phyloP scores from a whole-genome alignment of 2,797 vertebrate genomes.

The Arrhamphus sclerolepis region DNA sequence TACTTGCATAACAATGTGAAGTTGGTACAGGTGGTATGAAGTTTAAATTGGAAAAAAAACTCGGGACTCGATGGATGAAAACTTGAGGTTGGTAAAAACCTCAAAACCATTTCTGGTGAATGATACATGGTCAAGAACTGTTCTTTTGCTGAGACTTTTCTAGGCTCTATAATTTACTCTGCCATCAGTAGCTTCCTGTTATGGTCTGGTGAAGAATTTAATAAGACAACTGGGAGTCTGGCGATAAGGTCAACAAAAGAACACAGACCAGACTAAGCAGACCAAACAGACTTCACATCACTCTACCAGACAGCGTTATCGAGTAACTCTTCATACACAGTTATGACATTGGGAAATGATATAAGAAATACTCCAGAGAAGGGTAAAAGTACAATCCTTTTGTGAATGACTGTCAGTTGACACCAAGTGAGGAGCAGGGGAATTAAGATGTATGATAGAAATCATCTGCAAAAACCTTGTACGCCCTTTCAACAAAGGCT shows the following conservation, averaged over 20 bases:
- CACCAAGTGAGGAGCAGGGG: slow-evolving; percentile 1
- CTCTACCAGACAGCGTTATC: slow-evolving; percentile 32
- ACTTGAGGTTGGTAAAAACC: not conserved
- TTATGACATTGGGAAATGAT: slow-evolving; percentile 45
- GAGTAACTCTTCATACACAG: slow-evolving; percentile 10
- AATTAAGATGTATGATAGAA: slow-evolving; percentile 36
- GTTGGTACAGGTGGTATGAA: not conserved
- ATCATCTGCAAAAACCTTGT: slow-evolving; percentile 31
- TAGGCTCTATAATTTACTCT: slow-evolving; percentile 20
- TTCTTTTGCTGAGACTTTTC: slow-evolving; percentile 13
- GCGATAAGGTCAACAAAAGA: slow-evolving; percentile 53
- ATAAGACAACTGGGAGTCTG: slow-evolving; percentile 61
- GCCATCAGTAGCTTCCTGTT: slow-evolving; percentile 56
- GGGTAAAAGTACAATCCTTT: slow-evolving; percentile 19
- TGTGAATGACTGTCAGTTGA: slow-evolving; percentile 32
- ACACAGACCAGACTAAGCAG: slow-evolving; percentile 26
- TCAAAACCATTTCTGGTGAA: not conserved
- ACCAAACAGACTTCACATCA: slow-evolving; percentile 23
- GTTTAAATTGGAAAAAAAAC: not conserved
- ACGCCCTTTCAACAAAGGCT: slow-evolving; percentile 38
- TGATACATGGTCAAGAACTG: slow-evolving; percentile 18
- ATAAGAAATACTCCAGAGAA: slow-evolving; percentile 18
- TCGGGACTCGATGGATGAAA: not conserved
- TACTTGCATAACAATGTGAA: too few relatives aligned
- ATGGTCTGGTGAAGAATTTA: slow-evolving; percentile 57